Evolutionary conservation across 2,888 invertebrate species (phyloP).

Genomic region (Nemotelus nigrinus): DNA sequence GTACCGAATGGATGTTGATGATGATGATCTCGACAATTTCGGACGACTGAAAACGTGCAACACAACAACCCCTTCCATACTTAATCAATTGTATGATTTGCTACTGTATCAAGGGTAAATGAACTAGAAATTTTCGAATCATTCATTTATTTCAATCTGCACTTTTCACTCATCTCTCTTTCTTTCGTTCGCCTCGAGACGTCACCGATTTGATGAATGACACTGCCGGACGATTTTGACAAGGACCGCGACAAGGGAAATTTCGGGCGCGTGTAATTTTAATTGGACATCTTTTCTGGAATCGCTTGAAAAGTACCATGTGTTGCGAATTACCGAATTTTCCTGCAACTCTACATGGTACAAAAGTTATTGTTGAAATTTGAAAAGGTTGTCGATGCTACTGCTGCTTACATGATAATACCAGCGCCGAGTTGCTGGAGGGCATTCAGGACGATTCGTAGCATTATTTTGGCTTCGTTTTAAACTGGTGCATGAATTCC

Average conservation of each 20-base stretch:
- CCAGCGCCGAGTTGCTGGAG: too few species aligned
- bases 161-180: neutral
- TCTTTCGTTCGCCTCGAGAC: neutral
- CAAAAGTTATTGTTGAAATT: too few species aligned
- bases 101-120: neutral
- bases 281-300: neutral
- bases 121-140: neutral
- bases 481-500: neutral
- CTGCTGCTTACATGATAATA: too few species aligned
- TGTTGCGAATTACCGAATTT: neutral
- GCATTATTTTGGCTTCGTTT: neutral
- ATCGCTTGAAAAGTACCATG: neutral
- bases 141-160: neutral
- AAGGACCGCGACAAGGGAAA: neutral
- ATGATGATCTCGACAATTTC: neutral
- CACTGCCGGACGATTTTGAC: neutral
- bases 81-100: neutral
- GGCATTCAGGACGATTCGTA: too few species aligned
- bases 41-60: slow-evolving; percentile 6
- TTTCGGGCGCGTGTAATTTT: slow-evolving; percentile 21
- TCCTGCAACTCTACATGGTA: neutral
- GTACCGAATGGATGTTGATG: neutral
- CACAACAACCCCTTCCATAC: neutral
- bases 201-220: neutral
- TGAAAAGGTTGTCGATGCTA: too few species aligned